These are phyloP conservation scores for Choreutis nemorana DNA, from an alignment of 2,888 invertebrate species.

Conservation along the genomic window DNA sequence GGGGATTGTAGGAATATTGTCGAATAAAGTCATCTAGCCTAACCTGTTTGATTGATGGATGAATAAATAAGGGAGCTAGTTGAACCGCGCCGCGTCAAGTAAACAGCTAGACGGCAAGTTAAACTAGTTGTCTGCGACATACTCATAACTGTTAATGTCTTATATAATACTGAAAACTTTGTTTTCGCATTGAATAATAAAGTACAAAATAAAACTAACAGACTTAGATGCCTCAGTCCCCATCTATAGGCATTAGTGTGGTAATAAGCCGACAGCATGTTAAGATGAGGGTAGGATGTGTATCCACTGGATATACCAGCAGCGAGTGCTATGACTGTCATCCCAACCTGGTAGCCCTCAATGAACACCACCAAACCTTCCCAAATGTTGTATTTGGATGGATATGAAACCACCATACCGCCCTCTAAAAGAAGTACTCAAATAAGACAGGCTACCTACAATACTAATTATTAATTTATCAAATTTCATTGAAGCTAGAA, in stretches of 20 bases:
- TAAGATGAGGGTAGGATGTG: slow-evolving; percentile 21
- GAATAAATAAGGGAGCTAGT: too few species aligned
- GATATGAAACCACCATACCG: not conserved
- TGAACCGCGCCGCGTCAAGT: too few species aligned
- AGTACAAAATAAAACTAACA: slow-evolving; percentile 28
- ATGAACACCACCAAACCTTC: slow-evolving; percentile 1
- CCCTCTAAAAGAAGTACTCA: too few species aligned
- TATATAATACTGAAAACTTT: too few species aligned
- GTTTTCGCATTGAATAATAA: too few species aligned
- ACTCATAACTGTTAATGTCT: not conserved
- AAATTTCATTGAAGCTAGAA: too few species aligned
- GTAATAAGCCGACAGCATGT: slow-evolving; percentile 26
- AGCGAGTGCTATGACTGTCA: slow-evolving; percentile 25
- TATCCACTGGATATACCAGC: slow-evolving; percentile 17
- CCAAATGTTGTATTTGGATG: not conserved
- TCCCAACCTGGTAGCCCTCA: slow-evolving; percentile 28
- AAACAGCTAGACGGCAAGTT: too few species aligned
- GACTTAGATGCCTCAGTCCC: slow-evolving; percentile 31
- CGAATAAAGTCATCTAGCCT: too few species aligned
- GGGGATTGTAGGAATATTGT: too few species aligned
- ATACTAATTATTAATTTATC: too few species aligned
- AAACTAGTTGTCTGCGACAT: not conserved
- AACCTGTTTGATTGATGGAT: too few species aligned
- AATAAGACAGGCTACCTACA: too few species aligned
- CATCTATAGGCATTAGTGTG: slow-evolving; percentile 37